Conservation (phyloP, 2,797 vertebrate genomes). For the Pelobates cultripes region DNA sequence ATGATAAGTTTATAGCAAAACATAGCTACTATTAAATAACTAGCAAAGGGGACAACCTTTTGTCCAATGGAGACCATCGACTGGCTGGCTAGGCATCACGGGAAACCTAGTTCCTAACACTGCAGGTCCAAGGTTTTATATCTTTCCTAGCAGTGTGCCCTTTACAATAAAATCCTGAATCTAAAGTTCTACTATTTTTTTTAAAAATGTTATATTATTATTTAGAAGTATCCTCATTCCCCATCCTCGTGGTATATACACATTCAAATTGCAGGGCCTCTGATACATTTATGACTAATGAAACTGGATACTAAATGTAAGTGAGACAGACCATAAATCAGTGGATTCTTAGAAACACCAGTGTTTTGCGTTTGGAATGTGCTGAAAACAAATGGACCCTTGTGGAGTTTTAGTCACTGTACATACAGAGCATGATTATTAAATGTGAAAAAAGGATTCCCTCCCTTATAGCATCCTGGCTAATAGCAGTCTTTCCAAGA, state of each 20-base stretch:
- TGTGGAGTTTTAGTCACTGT: background rate
- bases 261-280: background rate
- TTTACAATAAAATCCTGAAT: too few relatives aligned
- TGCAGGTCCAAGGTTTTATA: too few relatives aligned
- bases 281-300: background rate
- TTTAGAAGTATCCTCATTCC: background rate
- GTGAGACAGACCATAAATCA: background rate
- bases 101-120: too few relatives aligned
- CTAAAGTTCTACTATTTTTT: too few relatives aligned
- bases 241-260: background rate
- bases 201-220: too few relatives aligned
- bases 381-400: background rate
- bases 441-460: conserved; percentile 24
- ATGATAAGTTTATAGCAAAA: too few relatives aligned
- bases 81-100: too few relatives aligned
- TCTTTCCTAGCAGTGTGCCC: too few relatives aligned
- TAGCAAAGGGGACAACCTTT: too few relatives aligned
- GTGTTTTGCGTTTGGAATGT: background rate
- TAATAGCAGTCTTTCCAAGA: conserved; percentile 43
- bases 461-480: conserved; percentile 28
- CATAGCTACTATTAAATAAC: too few relatives aligned
- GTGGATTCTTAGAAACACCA: background rate
- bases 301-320: background rate
- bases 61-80: too few relatives aligned
- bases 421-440: background rate